phyloP scores from a whole-genome alignment of 2,888 invertebrate species.

The Lithophane semibrunnea region DNA sequence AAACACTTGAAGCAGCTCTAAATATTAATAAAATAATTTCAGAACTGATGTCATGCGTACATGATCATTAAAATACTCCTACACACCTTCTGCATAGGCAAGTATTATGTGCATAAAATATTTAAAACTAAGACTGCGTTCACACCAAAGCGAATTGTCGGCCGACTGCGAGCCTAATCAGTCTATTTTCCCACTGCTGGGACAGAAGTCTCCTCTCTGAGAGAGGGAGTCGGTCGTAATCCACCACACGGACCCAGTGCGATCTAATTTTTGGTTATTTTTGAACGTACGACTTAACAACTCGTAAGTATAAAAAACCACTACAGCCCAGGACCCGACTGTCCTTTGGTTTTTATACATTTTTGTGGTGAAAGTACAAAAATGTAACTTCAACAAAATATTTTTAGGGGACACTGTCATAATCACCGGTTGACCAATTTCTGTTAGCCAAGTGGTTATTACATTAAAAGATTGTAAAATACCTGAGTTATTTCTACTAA shows the following conservation, averaged over 20 bases:
- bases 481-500: conserved; percentile 10
- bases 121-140: too few relatives aligned
- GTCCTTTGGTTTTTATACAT: neutral
- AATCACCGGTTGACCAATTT: conserved; percentile 6
- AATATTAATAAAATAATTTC: conserved; percentile 23
- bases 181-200: neutral
- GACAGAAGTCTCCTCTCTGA: neutral
- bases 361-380: too few relatives aligned
- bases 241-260: too few relatives aligned
- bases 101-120: neutral
- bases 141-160: neutral
- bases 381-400: neutral
- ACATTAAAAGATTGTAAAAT: conserved; percentile 5
- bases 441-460: neutral
- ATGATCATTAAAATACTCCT: conserved; percentile 26
- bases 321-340: neutral
- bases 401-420: neutral
- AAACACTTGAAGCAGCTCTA: conserved; percentile 6
- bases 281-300: neutral
- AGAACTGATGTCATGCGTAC: conserved; percentile 26
- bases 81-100: conserved; percentile 7
- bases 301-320: too few relatives aligned
- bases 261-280: neutral
- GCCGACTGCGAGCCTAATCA: neutral
- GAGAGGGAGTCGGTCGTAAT: neutral